phyloP scores from a whole-genome alignment of 2,113 vertebrate species.

The Solea solea region DNA sequence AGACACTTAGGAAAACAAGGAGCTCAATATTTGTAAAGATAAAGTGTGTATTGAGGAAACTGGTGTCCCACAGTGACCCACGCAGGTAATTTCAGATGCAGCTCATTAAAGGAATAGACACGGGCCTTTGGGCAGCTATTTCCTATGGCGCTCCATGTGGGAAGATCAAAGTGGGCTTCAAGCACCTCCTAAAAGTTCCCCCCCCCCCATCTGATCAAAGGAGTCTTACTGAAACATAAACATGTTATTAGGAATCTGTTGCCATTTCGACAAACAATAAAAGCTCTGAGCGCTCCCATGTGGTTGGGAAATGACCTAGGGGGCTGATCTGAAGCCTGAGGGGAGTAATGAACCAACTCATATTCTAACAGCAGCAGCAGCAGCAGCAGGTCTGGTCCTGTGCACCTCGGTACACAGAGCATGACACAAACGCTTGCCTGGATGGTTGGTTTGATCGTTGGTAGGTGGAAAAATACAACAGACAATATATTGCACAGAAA shows the following conservation, averaged over 20 bases:
- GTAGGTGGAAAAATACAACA: constrained; percentile 1
- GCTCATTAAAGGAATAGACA: constrained; percentile 25
- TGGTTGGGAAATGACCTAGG: constrained; percentile 16
- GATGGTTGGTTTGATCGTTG: not conserved
- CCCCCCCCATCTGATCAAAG: constrained; percentile 50
- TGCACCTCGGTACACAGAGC: constrained; percentile 1
- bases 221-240: constrained; percentile 24
- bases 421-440: constrained; percentile 1
- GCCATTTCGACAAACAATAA: constrained; percentile 41
- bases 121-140: constrained; percentile 11
- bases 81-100: constrained; percentile 15
- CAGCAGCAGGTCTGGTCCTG: constrained; percentile 26
- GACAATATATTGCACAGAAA: not conserved
- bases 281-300: constrained; percentile 30
- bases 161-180: constrained; percentile 51
- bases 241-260: constrained; percentile 18
- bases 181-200: constrained; percentile 21
- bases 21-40: no score
- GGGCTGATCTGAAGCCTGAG: constrained; percentile 28
- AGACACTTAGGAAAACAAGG: no score
- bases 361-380: not conserved
- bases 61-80: not conserved
- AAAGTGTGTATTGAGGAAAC: no score
- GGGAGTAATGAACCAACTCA: constrained; percentile 5
- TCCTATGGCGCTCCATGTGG: not conserved